Evolutionary conservation across 2,797 vertebrate species (phyloP), one percentile per base, ranked within the genome.

Genomic region (Cyprinella venusta): DNA sequence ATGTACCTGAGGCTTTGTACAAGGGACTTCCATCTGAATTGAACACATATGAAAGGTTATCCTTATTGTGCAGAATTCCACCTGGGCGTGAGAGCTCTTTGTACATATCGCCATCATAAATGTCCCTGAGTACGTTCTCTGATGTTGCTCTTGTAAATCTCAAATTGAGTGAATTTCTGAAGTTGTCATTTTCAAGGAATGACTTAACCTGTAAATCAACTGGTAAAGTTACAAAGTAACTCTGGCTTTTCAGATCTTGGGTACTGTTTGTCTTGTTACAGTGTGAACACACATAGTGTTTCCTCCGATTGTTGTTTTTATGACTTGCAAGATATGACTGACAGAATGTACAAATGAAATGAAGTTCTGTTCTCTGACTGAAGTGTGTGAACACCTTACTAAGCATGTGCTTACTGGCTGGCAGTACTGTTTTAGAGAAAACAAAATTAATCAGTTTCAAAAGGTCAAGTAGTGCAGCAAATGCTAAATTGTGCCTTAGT

Each of bases 341-440:
- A 40, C 63, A 76, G 71, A 83, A 83, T 56, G 61, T 59, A 56
- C 81, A 83, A 12, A 77, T 33, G 16, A 77, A 83, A 54, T 69
- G 5, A 68, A 76, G 70, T 33, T 67, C 61, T 75, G 61, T 67
- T 75, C 61, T 67, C 42, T 52, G 19, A 15, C 59, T 75, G 15
- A 82, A 82, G 50, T 76, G 71, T 76, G 61, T 42, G n/a, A 59
- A 82, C 21, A 54, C 50, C 50, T 67, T 48, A 83, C 36, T 77
- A 8, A 76, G 64, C 63, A 30, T 50, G 65, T 77, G 64, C 12
- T 76, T 77, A 76, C 33, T 77, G 40, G 63, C 72, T 30, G 16
- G 81, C 30, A 77, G 30, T 6, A 54, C 61, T 24, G 61, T 54
- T 19, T 21, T 36, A 56, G 59, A 76, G 36, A 76, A 82, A 54